Percentiles rank a stretch among this genome's conserved stretches.
Evolutionary conservation across 2,113 vertebrate genomes (phyloP).

Genomic region (Catharus bicknelli): DNA sequence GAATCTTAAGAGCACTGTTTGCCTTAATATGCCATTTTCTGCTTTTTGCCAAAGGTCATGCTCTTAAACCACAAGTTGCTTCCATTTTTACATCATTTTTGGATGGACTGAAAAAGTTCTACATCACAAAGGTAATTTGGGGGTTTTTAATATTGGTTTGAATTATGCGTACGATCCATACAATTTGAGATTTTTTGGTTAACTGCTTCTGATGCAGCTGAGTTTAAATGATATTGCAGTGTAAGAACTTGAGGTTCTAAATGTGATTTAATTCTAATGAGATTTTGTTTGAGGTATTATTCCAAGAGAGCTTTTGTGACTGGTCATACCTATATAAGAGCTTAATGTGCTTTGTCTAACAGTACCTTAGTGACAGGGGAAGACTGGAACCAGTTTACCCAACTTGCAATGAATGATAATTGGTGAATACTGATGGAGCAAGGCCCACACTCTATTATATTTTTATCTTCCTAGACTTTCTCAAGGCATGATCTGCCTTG

Average conservation of each 20-base stretch:
- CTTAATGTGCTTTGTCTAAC: not conserved
- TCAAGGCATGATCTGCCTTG: not conserved
- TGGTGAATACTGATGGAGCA: not conserved
- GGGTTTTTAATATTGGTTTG: not conserved
- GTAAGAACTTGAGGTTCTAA: not conserved
- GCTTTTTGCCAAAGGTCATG: conserved; percentile 83
- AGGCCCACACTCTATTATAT: not conserved
- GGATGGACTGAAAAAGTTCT: conserved; percentile 98
- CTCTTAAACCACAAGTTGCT: conserved; percentile 98
- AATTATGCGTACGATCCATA: not conserved
- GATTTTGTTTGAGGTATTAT: not conserved
- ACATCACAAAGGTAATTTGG: conserved; percentile 96
- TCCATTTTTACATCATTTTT: conserved; percentile 98
- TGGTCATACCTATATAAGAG: not conserved
- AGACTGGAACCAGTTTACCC: not conserved
- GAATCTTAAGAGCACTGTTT: conserved; percentile 25
- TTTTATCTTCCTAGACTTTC: not conserved
- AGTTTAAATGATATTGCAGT: not conserved
- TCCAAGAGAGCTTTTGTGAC: not conserved
- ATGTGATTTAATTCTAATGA: not conserved
- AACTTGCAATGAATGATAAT: not conserved
- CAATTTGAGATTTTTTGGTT: not conserved
- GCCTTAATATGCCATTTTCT: conserved; percentile 38
- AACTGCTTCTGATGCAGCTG: not conserved
- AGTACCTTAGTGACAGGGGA: not conserved